Evolutionary conservation across 1,140 invertebrate genomes (phyloP).

Genomic region (Diprion similis): DNA sequence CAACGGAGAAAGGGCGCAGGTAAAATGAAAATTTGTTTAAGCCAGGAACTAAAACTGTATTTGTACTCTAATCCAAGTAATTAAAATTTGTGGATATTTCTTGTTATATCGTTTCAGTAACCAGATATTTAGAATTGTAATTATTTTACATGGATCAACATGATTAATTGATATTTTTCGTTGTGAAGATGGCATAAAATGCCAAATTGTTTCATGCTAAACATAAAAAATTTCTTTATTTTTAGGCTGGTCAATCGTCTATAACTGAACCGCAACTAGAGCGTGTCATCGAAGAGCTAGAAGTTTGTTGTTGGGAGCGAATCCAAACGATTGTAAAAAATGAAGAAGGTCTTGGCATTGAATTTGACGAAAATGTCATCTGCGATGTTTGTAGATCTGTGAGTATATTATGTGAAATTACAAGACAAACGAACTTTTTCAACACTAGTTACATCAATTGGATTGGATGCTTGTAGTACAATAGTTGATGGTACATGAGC

Average conservation of each 20-base stretch:
- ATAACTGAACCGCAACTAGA: constrained; percentile 90
- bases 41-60: not conserved
- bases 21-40: constrained; percentile 30
- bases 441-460: not conserved
- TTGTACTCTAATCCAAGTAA: not conserved
- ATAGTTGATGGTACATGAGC: constrained; percentile 5
- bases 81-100: not conserved
- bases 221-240: constrained; percentile 15
- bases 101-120: no score
- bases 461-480: not conserved
- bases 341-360: constrained; percentile 93
- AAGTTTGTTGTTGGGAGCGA: constrained; percentile 92
- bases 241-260: constrained; percentile 71
- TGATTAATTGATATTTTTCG: no score
- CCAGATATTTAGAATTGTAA: no score
- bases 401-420: constrained; percentile 51
- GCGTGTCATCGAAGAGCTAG: constrained; percentile 90
- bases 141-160: no score
- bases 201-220: no score
- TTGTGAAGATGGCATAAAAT: no score
- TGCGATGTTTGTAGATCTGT: constrained; percentile 97
- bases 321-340: constrained; percentile 93
- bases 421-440: not conserved
- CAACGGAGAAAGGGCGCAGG: constrained; percentile 82
- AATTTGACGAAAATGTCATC: constrained; percentile 98